Evolutionary conservation across 2,797 vertebrate genomes (phyloP), one percentile per base, ranked within the genome.

Genomic region (Trachurus trachurus): DNA sequence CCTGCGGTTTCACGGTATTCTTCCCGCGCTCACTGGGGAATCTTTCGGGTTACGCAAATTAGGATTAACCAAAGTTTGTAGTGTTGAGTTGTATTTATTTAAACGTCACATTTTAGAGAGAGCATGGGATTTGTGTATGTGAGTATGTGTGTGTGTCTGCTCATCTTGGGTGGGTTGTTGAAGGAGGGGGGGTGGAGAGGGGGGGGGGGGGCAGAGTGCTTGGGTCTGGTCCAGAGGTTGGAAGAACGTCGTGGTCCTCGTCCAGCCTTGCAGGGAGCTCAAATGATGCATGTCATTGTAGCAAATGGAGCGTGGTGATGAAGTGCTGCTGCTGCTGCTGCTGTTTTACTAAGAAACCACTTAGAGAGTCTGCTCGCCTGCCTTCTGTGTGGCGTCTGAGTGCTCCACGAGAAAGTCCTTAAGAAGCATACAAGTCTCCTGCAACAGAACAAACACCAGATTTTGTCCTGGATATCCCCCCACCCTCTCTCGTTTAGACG

Each of bases 281-380:
- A 87, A 88, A 87, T 87, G 84, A 85, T 84, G 88, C 88, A 74
- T 90, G 90, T 94, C 91, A 92, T 93, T 93, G 90, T 71, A 49
- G 87, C 83, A 94, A 94, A 94, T 93, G 92, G 87, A 94, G 88
- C 78, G 2, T 86, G 81, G 71, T 71, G 87, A 92, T 88, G 84
- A 91, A 90, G 89, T 87, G 78, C 78, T 76, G 86, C 84, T 73
- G 50, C 85, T 75, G 34, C 72, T 84, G 82, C 84, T 82, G 88
- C 80, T 76, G 83, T 85, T 86, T 86, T 68, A 81, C 79, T 78
- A 83, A 92, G 85, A 66, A 71, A 83, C 76, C 83, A 80, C 82
- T 87, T 80, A 85, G 77, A 81, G 76, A 15, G 62, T 56, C 21
- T 45, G 68, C 74, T 78, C 9, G 85, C 82, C 76, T 76, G 84